Base-by-base conservation (phyloP, 2,888 invertebrate species). In the Chalcosyrphus nemorum region DNA sequence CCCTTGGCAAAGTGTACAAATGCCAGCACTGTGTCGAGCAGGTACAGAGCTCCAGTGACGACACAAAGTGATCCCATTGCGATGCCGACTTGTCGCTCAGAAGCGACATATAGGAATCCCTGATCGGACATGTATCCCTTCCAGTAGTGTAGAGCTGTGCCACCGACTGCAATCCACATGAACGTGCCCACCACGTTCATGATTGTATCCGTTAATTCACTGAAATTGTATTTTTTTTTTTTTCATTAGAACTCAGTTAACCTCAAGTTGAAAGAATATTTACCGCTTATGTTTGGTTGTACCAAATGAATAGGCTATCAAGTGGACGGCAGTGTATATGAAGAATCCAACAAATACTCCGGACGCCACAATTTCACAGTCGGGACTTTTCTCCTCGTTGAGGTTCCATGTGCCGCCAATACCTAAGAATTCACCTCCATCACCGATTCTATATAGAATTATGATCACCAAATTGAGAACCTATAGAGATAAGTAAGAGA, bases 341-440 rank as follows among this genome's bases (percentile, higher is more conserved):
- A 97, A 94, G 91, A 95, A 97, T 13, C 97, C 97, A 4, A 97
- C 96, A 87, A 97, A 95, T 2, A 97, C 95, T 6, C 97, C 97
- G 0, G 96, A 96, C 0, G 97, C 97, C 0, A 97, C 95, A 86
- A 97, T 97, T 92, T 97, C 97, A 15, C 95, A 95, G 88, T 97
- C 97, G 0, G 96, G 94, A 90, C 95, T 96, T 92, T 97, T 97
- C 90, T 96, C 96, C 90, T 97, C 97, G 88, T 97, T 96, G 61
- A 97, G 93, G 92, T 97, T 97, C 97, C 97, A 97, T 15, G 96
- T 96, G 71, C 97, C 97, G 52, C 97, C 97, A 65, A 97, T 95
- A 35, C 97, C 97, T 81, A 97, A 93, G 90, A 97, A 97, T 89
- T 95, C 94, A 2, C 97, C 97, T 86, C 94, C 94, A 92, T 95